Evolutionary conservation across 2,113 vertebrate species (phyloP), one percentile per base, ranked within the genome.

Genomic region (Okapia johnstoni): DNA sequence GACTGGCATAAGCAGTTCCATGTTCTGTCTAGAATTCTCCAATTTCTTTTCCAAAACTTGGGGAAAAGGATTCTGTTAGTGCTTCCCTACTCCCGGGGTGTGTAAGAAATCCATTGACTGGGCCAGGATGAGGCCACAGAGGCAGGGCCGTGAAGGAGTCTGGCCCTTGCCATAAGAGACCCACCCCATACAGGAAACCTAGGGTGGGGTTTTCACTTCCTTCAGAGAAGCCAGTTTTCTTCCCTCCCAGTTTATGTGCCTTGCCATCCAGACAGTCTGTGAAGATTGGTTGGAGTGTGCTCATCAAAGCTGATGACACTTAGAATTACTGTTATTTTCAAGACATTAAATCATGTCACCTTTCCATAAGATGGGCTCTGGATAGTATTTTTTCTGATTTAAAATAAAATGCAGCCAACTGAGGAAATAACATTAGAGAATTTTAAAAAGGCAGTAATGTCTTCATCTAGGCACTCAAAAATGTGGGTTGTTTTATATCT

Each of bases 371-470:
- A 58, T 61, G 48, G 66, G 30, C 54, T 96, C 94, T 89, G 5
- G 7, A 46, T 73, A 48, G 84, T 36, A 30, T 36, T 54, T 88
- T 57, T 84, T 54, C 90, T 66, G 19, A 96, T 55, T 84, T 92
- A 93, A 97, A 97, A 97, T 88, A 96, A 96, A 97, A 93, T 96
- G 50, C 12, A 61, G 85, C 25, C 73, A 79, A 83, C 36, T 96
- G 91, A 96, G 84, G 61, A 85, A 94, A 95, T 89, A 87, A 60
- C 50, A 70, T 55, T 52, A 88, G 61, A 91, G n/a, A 61, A 90
- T 48, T 90, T 93, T 93, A n/a, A 60, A 88, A 94, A 83, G 84
- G 50, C 60, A 93, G 52, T 46, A 36, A 87, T 87, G 28, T 50
- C 58, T 93, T 96, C n/a, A 84, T 96, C 8, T 21, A 70, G 63